Evolutionary conservation across 2,113 vertebrate species (phyloP), one percentile per base, ranked within the genome.

Genomic region (Ailuropoda melanoleuca): DNA sequence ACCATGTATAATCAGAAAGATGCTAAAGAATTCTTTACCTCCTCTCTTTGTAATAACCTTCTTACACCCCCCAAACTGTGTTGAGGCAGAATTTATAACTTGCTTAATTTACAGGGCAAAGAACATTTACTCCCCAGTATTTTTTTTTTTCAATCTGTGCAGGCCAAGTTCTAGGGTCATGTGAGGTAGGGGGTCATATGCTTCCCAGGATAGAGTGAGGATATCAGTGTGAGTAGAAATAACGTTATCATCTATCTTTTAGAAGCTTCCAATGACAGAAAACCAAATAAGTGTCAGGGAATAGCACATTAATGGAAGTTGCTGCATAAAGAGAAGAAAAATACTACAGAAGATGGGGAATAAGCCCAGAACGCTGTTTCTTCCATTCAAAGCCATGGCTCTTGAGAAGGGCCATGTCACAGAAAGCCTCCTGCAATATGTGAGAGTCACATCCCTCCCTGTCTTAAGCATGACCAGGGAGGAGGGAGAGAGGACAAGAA

Each of bases 71-170:
- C n/a, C 14, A 92, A 95, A 89, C 86, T 56, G 4, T 46, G 24
- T 74, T 88, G 75, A 96, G 21, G n/a, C 24, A 94, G 53, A 81
- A 92, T 97, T 96, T 96, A 89, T 83, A 95, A 92, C 78, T 89
- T 48, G 86, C 17, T 89, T 87, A 93, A 95, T 94, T 91, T 97
- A 94, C 11, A 93, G 58, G 90, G 64, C 8, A 78, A 80, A 96
- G 53, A 85, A 10, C 21, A 17, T 95, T 62, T 93, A 26, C 18
- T 95, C 12, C n/a, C 10, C 55, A 64, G 7, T 13, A 34, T 37
- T 48, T 23, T 78, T 77, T 84, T 84, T 92, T 88, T 82, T 34
- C 37, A 84, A n/a, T 88, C 43, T 70, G 50, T 80, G 55, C 18
- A 74, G 75, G 88, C n/a, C 39, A 92, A 93, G 29, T 93, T 96